A percentile compares a stretch with the other conserved stretches of the same genome.
phyloP scores from a whole-genome alignment of 2,797 vertebrate species.

The Coluber constrictor region DNA sequence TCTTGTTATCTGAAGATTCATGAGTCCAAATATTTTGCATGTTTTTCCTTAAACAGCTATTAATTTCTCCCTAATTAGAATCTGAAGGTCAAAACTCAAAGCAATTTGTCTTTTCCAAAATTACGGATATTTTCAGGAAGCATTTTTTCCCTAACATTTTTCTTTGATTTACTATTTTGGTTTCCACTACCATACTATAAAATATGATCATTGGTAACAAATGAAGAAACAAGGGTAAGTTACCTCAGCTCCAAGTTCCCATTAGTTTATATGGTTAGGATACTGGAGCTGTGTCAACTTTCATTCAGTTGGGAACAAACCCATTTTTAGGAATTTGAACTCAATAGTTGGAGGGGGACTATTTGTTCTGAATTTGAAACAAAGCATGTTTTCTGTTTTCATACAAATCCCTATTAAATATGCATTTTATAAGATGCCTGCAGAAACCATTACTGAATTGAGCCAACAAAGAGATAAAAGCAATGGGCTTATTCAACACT shows the following conservation, averaged over 20 bases:
- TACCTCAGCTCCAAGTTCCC: background rate
- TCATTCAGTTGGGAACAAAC: background rate
- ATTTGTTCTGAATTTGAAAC: background rate
- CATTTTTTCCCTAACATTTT: conserved; percentile 28
- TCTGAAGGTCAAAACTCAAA: conserved; percentile 25
- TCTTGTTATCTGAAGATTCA: background rate
- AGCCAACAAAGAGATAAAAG: background rate
- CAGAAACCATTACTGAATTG: background rate
- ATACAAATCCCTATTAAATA: conserved; percentile 4
- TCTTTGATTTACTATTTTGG: conserved; percentile 22
- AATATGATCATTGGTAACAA: background rate
- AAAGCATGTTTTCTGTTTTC: background rate
- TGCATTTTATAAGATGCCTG: conserved; percentile 17
- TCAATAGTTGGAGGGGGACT: background rate
- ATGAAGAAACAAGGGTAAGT: background rate
- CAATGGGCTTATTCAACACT: background rate
- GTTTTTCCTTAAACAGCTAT: conserved; percentile 27
- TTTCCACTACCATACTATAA: conserved; percentile 27
- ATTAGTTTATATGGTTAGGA: background rate
- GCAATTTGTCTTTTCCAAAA: conserved; percentile 12
- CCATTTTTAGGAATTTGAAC: background rate
- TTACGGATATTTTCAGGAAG: conserved; percentile 39
- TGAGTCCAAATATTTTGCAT: conserved; percentile 3
- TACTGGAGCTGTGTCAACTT: background rate
- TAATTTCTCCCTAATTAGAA: conserved; percentile 36